Evolutionary conservation across 2,888 invertebrate species (phyloP).

Genomic region (Microctonus brassicae): DNA sequence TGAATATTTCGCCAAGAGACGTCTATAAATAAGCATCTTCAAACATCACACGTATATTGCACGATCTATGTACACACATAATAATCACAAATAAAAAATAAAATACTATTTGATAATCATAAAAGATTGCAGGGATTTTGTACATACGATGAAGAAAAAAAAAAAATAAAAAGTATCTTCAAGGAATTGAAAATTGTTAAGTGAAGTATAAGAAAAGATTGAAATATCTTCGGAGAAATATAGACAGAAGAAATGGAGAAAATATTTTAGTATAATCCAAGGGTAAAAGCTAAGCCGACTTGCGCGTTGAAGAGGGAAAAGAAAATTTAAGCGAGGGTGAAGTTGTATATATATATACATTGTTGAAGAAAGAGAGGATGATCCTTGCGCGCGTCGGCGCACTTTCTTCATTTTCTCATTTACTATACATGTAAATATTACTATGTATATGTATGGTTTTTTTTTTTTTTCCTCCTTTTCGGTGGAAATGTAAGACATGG

Average conservation of each 20-base stretch:
- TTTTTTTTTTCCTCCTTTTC: not conserved
- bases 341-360: not conserved
- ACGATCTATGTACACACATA: no score
- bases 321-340: not conserved
- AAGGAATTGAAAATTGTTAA: not conserved
- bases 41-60: no score
- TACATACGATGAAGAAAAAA: no score
- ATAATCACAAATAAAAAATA: no score
- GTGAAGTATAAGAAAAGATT: not conserved
- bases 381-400: conserved; percentile 32
- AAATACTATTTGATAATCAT: no score
- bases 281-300: conserved; percentile 10
- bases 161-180: not conserved
- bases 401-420: conserved; percentile 22
- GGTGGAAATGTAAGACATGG: conserved; percentile 20
- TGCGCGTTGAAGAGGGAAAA: not conserved
- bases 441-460: not conserved
- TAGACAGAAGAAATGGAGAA: not conserved
- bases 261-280: conserved; percentile 12
- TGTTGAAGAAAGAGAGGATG: not conserved
- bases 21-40: no score
- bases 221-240: not conserved
- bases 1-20: not conserved
- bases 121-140: no score
- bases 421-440: no score